Evolutionary conservation across 2,888 invertebrate genomes (phyloP), one percentile per base, ranked within the genome.

Genomic region (Ectemnius cavifrons): DNA sequence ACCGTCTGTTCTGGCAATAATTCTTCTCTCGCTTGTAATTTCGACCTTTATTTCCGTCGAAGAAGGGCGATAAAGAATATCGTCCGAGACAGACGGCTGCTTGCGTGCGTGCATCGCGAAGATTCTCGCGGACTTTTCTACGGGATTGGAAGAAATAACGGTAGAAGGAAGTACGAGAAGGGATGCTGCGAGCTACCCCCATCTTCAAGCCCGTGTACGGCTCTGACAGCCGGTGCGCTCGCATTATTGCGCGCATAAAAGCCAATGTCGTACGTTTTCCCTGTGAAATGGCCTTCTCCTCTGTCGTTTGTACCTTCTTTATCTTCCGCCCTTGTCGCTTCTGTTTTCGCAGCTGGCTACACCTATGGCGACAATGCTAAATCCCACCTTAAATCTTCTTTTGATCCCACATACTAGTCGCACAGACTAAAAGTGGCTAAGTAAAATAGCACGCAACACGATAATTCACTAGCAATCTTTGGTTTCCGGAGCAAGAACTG

Each of bases 211-310:
- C 59, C 58, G 66, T 28, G 56, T 67, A 79, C 67, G 67, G 66
- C 58, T 69, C 73, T 77, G 76, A 80, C 82, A 85, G 79, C 77
- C 84, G 79, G 78, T 64, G 80, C 77, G 79, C 75, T 84, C 80
- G 84, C 80, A 83, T 87, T 87, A 86, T 86, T 85, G 77, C 82
- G 69, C 65, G 74, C 80, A 83, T 87, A 86, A 87, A 87, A 87
- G 80, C 80, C 82, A 84, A 85, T 84, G 83, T 84, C 80, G 81
- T 80, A 78, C 76, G 77, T 81, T 79, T 77, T 52, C 69, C 37
- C 68, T 61, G 63, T 69, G 73, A 75, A 82, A 82, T 65, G 76
- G 68, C 71, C 52, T 49, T 49, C 65, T 49, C 65, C 63, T 63
- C 49, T 56, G 71, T 70, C 73, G 79, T 79, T 79, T 75, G 65